Conservation (phyloP, 1,140 invertebrate species). For the Calliopsis andreniformis region DNA sequence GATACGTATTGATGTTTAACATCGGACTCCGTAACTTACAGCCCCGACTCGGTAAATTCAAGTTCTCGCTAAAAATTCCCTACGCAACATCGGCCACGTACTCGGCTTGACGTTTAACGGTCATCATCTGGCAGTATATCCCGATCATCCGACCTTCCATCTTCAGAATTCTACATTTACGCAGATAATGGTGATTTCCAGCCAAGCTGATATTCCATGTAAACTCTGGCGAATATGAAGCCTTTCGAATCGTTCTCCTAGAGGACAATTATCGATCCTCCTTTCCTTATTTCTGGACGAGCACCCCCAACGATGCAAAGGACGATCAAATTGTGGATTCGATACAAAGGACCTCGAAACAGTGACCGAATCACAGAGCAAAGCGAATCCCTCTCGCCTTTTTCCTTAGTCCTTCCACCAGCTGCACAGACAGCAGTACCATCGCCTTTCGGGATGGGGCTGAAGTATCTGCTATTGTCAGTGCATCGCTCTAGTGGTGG, state of each 20-base stretch:
- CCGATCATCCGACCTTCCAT: constrained; percentile 7
- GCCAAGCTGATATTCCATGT: neutral
- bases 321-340: constrained; percentile 9
- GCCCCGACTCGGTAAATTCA: neutral
- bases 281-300: neutral
- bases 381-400: constrained; percentile 2
- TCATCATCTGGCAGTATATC: constrained; percentile 27
- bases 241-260: neutral
- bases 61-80: constrained; percentile 25
- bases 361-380: constrained; percentile 28
- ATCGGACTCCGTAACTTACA: constrained; percentile 18
- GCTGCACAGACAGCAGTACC: constrained; percentile 75
- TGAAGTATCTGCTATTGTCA: constrained; percentile 80
- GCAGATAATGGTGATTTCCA: neutral
- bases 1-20: constrained; percentile 35
- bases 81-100: neutral
- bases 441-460: constrained; percentile 71
- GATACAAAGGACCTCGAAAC: constrained; percentile 17
- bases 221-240: constrained; percentile 5
- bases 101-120: neutral
- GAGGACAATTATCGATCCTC: constrained; percentile 7
- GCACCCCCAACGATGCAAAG: neutral
- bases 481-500: constrained; percentile 79
- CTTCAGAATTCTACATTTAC: constrained; percentile 22
- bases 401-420: constrained; percentile 76